These are phyloP conservation scores for Cheilosia urbana DNA, from an alignment of 2,888 invertebrate genomes.

Conservation along the genomic window DNA sequence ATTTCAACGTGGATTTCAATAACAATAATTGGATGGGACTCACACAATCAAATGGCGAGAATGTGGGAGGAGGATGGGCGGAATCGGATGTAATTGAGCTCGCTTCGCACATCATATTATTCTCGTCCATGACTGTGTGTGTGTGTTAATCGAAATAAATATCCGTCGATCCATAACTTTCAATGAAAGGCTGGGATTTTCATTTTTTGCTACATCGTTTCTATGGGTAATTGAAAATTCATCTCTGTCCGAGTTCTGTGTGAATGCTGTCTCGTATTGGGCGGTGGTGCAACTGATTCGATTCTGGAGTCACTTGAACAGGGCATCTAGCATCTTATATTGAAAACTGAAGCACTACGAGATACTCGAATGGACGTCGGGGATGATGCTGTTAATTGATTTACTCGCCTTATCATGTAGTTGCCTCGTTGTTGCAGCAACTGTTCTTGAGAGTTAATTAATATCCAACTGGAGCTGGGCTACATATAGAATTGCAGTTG, in stretches of 20 bases:
- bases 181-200: slow-evolving; percentile 10
- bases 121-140: background rate
- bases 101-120: slow-evolving; percentile 26
- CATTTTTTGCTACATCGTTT: background rate
- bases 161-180: slow-evolving; percentile 38
- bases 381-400: slow-evolving; percentile 50
- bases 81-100: slow-evolving; percentile 45
- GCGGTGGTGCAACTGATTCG: background rate
- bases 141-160: slow-evolving; percentile 40
- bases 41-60: background rate
- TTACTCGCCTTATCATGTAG: slow-evolving; percentile 16
- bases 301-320: background rate
- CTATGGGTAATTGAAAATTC: slow-evolving; percentile 33
- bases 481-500: background rate
- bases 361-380: slow-evolving; percentile 15
- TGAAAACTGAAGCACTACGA: slow-evolving; percentile 4
- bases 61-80: no score
- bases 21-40: slow-evolving; percentile 69
- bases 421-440: background rate
- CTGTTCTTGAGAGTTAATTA: slow-evolving; percentile 31
- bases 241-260: background rate
- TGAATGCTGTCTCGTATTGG: background rate
- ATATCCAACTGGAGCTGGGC: slow-evolving; percentile 3
- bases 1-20: slow-evolving; percentile 67
- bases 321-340: slow-evolving; percentile 1